These are phyloP conservation scores for Himalopsyche tibetana DNA, from an alignment of 2,888 invertebrate genomes.

Conservation along the genomic window DNA sequence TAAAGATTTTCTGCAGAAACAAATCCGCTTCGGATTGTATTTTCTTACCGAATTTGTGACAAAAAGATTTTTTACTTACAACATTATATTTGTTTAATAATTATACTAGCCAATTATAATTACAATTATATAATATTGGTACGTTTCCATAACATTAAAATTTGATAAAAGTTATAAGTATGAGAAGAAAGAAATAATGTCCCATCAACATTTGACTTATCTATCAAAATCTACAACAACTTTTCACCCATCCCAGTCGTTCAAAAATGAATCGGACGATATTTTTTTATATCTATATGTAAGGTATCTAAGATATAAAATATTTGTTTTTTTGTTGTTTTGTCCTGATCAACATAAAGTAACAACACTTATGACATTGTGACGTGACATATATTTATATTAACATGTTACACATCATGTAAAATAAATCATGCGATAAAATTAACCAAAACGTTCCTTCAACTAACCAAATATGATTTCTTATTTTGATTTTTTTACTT, in stretches of 20 bases:
- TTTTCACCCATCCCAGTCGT: background rate
- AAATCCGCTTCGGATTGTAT: background rate
- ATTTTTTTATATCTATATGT: background rate
- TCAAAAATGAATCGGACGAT: conserved; percentile 7
- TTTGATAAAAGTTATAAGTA: conserved; percentile 31
- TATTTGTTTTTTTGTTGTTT: background rate
- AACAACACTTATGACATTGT: too few species aligned
- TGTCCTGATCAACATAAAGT: background rate
- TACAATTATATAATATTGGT: conserved; percentile 26
- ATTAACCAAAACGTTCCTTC: too few species aligned
- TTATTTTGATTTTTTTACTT: too few species aligned
- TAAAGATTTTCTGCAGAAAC: background rate
- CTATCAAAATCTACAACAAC: conserved; percentile 28
- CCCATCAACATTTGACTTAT: conserved; percentile 4
- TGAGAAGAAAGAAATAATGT: conserved; percentile 2
- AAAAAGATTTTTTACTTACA: conserved; percentile 5
- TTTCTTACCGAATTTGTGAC: conserved; percentile 23
- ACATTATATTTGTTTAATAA: background rate
- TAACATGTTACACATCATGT: too few species aligned
- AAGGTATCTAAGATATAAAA: background rate
- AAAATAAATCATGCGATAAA: too few species aligned
- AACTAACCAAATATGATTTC: too few species aligned
- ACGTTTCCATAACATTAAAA: conserved; percentile 34
- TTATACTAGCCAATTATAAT: conserved; percentile 11
- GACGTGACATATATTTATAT: too few species aligned